Conservation (phyloP, 1,140 invertebrate species). For the Drosophila ambigua region DNA sequence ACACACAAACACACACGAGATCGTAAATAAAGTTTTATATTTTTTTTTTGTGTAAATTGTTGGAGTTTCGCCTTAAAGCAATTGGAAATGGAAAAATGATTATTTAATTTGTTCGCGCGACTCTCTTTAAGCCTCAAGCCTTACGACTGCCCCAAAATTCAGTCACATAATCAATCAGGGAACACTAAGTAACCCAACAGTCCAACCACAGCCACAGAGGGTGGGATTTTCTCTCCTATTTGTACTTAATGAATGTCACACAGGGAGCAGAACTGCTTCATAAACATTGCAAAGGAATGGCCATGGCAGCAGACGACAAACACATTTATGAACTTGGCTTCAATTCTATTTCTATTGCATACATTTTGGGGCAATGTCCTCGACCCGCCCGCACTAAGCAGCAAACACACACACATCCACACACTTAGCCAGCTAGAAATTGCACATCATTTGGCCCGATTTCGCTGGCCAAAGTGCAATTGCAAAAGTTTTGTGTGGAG, state of each 20-base stretch:
- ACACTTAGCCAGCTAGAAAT: slow-evolving; percentile 30
- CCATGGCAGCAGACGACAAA: slow-evolving; percentile 28
- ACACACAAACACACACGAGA: slow-evolving; percentile 12
- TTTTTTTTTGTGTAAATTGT: slow-evolving; percentile 23
- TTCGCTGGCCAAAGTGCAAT: slow-evolving; percentile 51
- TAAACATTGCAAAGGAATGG: slow-evolving; percentile 25
- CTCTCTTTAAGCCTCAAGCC: slow-evolving; percentile 52
- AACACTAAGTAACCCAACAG: slow-evolving; percentile 14
- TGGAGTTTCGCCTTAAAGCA: slow-evolving; percentile 49
- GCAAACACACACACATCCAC: slow-evolving; percentile 6
- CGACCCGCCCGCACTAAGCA: slow-evolving; percentile 28
- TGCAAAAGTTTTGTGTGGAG: slow-evolving; percentile 56
- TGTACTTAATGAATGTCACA: slow-evolving; percentile 71
- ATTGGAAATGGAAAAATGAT: slow-evolving; percentile 32
- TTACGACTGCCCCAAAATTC: slow-evolving; percentile 46
- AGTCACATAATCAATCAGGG: slow-evolving; percentile 68
- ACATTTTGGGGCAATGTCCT: slow-evolving; percentile 81
- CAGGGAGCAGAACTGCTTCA: slow-evolving; percentile 11
- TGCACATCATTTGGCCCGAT: slow-evolving; percentile 79
- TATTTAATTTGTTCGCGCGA: slow-evolving; percentile 56
- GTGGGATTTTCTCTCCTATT: background rate
- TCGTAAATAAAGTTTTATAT: slow-evolving; percentile 56
- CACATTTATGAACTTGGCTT: slow-evolving; percentile 65
- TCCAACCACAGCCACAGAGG: slow-evolving; percentile 26
- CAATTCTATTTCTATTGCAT: slow-evolving; percentile 67